phyloP scores from a whole-genome alignment of 2,113 vertebrate genomes.

The Pseudonaja textilis region DNA sequence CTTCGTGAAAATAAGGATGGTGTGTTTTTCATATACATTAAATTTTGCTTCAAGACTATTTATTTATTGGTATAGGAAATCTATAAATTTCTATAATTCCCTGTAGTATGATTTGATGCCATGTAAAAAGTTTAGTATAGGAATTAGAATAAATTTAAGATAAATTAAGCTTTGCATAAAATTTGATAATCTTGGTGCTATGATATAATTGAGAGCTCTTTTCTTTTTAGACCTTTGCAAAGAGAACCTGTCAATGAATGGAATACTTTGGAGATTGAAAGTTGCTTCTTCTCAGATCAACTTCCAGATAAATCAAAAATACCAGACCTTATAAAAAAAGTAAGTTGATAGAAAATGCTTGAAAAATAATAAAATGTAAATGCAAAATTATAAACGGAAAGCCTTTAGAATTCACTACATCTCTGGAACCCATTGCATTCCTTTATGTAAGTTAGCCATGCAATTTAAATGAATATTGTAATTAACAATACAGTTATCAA shows the following conservation, averaged over 20 bases:
- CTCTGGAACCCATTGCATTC: neutral
- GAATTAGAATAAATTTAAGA: neutral
- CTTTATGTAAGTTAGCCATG: neutral
- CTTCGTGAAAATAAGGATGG: neutral
- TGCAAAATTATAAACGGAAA: neutral
- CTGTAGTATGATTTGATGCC: neutral
- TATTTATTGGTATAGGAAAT: neutral
- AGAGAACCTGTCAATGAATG: slow-evolving; percentile 67
- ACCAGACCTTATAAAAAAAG: slow-evolving; percentile 93
- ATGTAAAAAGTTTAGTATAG: neutral
- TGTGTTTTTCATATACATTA: neutral
- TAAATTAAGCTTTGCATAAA: neutral
- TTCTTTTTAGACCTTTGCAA: slow-evolving; percentile 67
- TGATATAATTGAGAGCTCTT: slow-evolving; percentile 8
- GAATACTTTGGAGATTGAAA: slow-evolving; percentile 85
- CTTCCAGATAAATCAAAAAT: slow-evolving; percentile 84
- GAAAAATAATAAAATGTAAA: neutral
- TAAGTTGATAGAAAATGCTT: slow-evolving; percentile 63
- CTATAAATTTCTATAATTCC: neutral
- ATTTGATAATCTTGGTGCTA: neutral
- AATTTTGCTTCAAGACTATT: neutral
- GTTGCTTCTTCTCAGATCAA: slow-evolving; percentile 81
- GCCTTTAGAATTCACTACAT: neutral
- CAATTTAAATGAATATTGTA: neutral
- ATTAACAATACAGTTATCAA: neutral